These are phyloP conservation scores for Penaeus vannamei DNA, from an alignment of 1,140 invertebrate species.

Conservation along the genomic window DNA sequence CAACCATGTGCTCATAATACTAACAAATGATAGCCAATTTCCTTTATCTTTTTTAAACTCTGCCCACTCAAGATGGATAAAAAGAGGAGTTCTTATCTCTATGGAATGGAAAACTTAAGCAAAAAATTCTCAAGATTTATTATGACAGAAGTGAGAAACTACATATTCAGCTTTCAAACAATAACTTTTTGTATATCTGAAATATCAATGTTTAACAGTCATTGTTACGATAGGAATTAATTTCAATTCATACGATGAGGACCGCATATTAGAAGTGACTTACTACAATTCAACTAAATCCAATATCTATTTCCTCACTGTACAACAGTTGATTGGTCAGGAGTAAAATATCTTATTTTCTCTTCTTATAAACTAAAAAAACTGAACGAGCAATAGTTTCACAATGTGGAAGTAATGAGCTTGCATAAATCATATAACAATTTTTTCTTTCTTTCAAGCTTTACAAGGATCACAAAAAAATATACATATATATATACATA, in stretches of 20 bases:
- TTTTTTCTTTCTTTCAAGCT: neutral
- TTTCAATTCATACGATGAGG: no score
- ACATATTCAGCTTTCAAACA: slow-evolving; percentile 47
- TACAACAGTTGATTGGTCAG: slow-evolving; percentile 14
- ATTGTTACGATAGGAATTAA: neutral
- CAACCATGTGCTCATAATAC: no score
- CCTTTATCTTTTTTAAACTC: no score
- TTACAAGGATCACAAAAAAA: slow-evolving; percentile 31
- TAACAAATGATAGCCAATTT: no score
- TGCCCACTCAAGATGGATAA: no score
- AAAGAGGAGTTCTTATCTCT: no score
- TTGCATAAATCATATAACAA: slow-evolving; percentile 12
- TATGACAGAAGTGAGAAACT: slow-evolving; percentile 47
- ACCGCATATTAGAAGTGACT: no score
- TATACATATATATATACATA: slow-evolving; percentile 24
- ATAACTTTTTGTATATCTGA: slow-evolving; percentile 29
- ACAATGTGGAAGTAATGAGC: slow-evolving; percentile 35
- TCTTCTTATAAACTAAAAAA: slow-evolving; percentile 45
- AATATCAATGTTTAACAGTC: slow-evolving; percentile 36
- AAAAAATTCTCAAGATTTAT: slow-evolving; percentile 46
- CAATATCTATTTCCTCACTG: no score
- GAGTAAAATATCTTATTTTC: slow-evolving; percentile 32
- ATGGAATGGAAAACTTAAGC: slow-evolving; percentile 22
- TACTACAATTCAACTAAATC: no score
- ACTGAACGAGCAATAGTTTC: slow-evolving; percentile 49